Conservation (phyloP, 1,140 invertebrate species). For the Notospermus geniculatus region DNA sequence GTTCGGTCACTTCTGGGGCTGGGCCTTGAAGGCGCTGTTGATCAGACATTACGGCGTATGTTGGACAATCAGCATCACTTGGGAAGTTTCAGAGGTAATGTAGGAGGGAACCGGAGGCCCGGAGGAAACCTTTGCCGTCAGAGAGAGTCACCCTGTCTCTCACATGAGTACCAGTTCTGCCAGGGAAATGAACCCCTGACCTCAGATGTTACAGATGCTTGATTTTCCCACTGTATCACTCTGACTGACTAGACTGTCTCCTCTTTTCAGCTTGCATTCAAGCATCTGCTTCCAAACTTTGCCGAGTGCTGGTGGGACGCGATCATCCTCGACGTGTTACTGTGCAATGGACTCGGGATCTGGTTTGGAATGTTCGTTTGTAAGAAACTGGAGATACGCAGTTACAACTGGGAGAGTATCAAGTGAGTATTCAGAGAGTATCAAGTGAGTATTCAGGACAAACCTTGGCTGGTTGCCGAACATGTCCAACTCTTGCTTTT, state of each 20-base stretch:
- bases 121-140: too few species aligned
- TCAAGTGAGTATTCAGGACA: too few species aligned
- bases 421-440: constrained; percentile 71
- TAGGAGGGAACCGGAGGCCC: too few species aligned
- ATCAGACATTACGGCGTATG: constrained; percentile 94
- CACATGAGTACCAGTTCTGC: too few species aligned
- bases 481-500: too few species aligned
- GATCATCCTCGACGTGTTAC: constrained; percentile 86
- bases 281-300: constrained; percentile 96
- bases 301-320: constrained; percentile 99
- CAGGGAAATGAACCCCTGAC: too few species aligned
- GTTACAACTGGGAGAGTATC: constrained; percentile 99
- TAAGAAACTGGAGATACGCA: constrained; percentile 85
- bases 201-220: too few species aligned
- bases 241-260: neutral
- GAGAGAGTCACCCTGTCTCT: too few species aligned
- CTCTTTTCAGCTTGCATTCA: constrained; percentile 78
- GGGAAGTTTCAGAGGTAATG: constrained; percentile 97
- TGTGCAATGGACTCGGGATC: constrained; percentile 97
- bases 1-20: constrained; percentile 94
- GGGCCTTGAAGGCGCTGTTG: constrained; percentile 94
- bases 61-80: constrained; percentile 97
- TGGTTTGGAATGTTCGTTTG: constrained; percentile 91
- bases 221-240: too few species aligned
- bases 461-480: too few species aligned